Evolutionary conservation across 2,113 vertebrate species (phyloP).

Genomic region (Bubo blakistoni): DNA sequence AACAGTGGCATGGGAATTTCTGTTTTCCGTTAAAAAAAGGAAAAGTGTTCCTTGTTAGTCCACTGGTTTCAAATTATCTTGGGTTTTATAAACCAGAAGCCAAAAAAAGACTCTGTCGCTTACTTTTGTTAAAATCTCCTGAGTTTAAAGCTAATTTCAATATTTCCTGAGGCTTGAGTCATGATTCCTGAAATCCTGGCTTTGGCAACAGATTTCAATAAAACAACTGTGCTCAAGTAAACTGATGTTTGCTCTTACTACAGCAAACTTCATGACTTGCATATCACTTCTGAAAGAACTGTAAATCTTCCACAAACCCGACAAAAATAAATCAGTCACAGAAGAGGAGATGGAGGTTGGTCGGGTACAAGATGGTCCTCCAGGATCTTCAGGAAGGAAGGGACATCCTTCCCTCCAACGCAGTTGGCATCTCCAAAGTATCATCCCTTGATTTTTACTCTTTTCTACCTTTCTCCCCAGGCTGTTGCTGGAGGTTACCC

Average conservation of each 20-base stretch:
- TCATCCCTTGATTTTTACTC: not conserved
- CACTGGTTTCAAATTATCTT: not conserved
- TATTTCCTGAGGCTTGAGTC: not conserved
- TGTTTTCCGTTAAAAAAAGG: not conserved
- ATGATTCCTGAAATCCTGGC: not conserved
- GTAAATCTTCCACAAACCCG: not conserved
- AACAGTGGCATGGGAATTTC: not conserved
- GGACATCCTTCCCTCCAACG: not conserved
- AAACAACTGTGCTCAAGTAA: not conserved
- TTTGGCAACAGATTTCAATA: not conserved
- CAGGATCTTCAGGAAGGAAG: not conserved
- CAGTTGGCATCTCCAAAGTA: not conserved
- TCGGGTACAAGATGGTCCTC: not conserved
- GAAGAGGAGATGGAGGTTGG: not conserved
- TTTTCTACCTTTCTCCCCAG: not conserved
- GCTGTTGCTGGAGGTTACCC: not conserved
- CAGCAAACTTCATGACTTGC: not conserved
- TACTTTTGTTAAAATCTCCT: not conserved
- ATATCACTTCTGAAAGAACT: not conserved
- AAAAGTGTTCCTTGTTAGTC: not conserved
- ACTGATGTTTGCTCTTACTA: not conserved
- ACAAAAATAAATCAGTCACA: not conserved
- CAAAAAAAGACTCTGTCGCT: not conserved
- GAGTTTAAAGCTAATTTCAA: not conserved
- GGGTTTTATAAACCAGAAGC: not conserved